phyloP scores from a whole-genome alignment of 1,140 invertebrate genomes.

The Drosophila truncata region DNA sequence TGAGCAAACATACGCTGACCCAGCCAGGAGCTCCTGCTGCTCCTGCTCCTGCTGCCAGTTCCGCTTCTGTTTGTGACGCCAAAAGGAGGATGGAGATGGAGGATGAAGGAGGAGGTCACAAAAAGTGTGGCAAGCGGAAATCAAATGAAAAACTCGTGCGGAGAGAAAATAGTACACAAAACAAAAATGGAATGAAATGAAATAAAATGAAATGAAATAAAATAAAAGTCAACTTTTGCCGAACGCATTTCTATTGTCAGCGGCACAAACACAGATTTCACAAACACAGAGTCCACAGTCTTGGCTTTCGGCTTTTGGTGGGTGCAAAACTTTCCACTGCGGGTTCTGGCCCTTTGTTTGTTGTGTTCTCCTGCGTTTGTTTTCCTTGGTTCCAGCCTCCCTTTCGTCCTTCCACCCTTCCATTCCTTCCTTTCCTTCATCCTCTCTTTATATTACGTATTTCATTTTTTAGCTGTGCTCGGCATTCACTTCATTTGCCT shows the following conservation, averaged over 20 bases:
- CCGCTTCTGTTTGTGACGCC: slow-evolving; percentile 18
- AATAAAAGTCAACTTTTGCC: slow-evolving; percentile 66
- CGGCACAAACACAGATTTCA: slow-evolving; percentile 20
- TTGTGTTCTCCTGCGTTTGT: slow-evolving; percentile 28
- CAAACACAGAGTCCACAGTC: slow-evolving; percentile 10
- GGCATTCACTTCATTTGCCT: slow-evolving; percentile 79
- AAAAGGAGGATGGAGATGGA: no score
- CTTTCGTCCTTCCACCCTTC: no score
- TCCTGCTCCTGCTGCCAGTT: slow-evolving; percentile 9
- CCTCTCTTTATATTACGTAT: slow-evolving; percentile 58
- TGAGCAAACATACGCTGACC: slow-evolving; percentile 68
- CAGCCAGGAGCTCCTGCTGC: slow-evolving; percentile 12
- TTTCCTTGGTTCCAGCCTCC: not conserved
- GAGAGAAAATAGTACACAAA: slow-evolving; percentile 48
- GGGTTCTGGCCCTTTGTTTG: slow-evolving; percentile 74
- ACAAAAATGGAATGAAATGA: slow-evolving; percentile 26
- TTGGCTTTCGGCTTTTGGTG: slow-evolving; percentile 47
- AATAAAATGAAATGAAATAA: slow-evolving; percentile 28
- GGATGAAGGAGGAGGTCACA: slow-evolving; percentile 30
- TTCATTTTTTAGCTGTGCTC: slow-evolving; percentile 60
- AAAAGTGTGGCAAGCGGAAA: slow-evolving; percentile 76
- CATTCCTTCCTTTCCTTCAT: no score
- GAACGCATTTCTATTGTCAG: slow-evolving; percentile 81
- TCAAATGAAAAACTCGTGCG: slow-evolving; percentile 77
- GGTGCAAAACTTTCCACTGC: slow-evolving; percentile 67